Percentiles rank a stretch among this genome's conserved stretches.
These are phyloP conservation scores for Chelonus formosanus DNA, from an alignment of 2,888 invertebrate genomes.

Conservation along the genomic window DNA sequence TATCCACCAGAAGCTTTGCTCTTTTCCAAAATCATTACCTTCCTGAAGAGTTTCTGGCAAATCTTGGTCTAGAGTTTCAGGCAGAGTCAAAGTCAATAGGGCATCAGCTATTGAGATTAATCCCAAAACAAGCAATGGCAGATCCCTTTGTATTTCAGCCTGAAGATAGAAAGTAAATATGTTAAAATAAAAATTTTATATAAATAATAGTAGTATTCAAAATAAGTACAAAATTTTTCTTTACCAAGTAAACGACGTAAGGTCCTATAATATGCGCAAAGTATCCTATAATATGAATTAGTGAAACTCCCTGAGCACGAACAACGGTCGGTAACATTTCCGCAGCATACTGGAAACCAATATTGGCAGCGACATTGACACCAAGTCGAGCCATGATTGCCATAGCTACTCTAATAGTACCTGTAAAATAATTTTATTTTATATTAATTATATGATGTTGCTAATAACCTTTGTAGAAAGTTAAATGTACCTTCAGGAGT, in stretches of 20 bases:
- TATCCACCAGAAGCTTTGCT: constrained; percentile 84
- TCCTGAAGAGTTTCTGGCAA: constrained; percentile 87
- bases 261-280: constrained; percentile 85
- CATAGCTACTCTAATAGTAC: constrained; percentile 77
- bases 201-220: not conserved
- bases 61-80: constrained; percentile 87
- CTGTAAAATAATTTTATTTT: constrained; percentile 60
- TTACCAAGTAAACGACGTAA: constrained; percentile 84
- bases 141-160: constrained; percentile 53
- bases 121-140: constrained; percentile 82
- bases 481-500: constrained; percentile 74
- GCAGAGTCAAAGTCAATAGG: constrained; percentile 77
- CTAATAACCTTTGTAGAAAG: too few species aligned
- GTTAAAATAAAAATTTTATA: constrained; percentile 15
- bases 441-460: too few species aligned
- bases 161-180: constrained; percentile 34
- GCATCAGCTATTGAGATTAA: constrained; percentile 79
- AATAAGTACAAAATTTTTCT: constrained; percentile 46
- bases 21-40: constrained; percentile 84
- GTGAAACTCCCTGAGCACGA: constrained; percentile 85
- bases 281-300: constrained; percentile 89
- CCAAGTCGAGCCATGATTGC: constrained; percentile 86
- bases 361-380: constrained; percentile 89
- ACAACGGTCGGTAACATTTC: constrained; percentile 89
- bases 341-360: constrained; percentile 89